These are phyloP conservation scores for Neotragus moschatus DNA, from an alignment of 2,113 vertebrate genomes.

Conservation along the genomic window DNA sequence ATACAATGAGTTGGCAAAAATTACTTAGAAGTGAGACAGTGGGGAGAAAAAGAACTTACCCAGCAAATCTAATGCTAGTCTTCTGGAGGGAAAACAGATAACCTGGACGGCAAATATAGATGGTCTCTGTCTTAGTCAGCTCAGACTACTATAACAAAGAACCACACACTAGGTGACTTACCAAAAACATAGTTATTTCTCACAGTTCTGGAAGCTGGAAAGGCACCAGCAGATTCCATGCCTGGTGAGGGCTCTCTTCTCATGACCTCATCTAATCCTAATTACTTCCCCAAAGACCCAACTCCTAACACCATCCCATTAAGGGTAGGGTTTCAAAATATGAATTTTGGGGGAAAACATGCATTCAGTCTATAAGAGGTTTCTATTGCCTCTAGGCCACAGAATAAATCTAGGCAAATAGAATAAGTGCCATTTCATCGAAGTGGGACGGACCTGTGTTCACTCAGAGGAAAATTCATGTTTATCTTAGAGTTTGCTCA, in stretches of 20 bases:
- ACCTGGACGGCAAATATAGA: background rate
- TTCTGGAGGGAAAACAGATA: background rate
- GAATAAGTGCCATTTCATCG: background rate
- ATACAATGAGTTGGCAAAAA: background rate
- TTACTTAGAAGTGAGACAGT: background rate
- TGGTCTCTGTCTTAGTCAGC: background rate
- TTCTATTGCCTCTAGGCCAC: background rate
- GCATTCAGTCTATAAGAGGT: background rate
- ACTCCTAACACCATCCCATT: background rate
- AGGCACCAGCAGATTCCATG: background rate
- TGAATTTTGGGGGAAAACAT: background rate
- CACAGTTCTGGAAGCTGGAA: background rate
- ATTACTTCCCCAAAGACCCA: background rate
- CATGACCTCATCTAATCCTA: background rate
- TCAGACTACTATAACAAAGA: background rate
- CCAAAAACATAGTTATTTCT: background rate
- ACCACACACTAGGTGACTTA: background rate
- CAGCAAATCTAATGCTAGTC: background rate
- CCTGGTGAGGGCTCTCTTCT: background rate
- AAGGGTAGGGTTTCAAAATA: background rate
- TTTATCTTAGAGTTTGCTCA: background rate
- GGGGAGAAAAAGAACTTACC: background rate
- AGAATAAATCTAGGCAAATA: background rate
- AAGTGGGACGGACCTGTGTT: background rate
- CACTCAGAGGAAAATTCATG: background rate